Percentiles rank a stretch among this genome's conserved stretches.
These are phyloP conservation scores for Nomada hirtipes DNA, from an alignment of 2,888 invertebrate genomes.

Conservation along the genomic window DNA sequence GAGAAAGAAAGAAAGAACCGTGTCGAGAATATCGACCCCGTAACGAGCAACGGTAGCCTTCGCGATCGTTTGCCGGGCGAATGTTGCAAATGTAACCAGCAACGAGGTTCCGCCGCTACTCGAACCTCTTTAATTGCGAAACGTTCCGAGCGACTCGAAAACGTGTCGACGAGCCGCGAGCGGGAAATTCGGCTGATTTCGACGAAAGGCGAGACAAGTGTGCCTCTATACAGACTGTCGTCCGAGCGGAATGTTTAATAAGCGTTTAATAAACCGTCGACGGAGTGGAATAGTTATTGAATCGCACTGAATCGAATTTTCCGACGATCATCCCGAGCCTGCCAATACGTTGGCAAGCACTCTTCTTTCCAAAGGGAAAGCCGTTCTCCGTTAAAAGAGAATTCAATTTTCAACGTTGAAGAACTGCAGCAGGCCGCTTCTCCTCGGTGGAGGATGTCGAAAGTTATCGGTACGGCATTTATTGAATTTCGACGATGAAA, in stretches of 20 bases:
- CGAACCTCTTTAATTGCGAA: background rate
- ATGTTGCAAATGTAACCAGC: constrained; percentile 7
- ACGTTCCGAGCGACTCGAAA: constrained; percentile 2
- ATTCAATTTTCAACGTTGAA: constrained; percentile 54
- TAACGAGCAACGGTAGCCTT: constrained; percentile 15
- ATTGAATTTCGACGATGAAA: constrained; percentile 41
- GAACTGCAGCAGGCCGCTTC: constrained; percentile 36
- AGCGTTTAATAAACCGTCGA: too few species aligned
- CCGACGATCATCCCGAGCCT: background rate
- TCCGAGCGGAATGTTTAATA: too few species aligned
- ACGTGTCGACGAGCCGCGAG: background rate
- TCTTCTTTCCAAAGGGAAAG: background rate
- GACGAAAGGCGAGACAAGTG: background rate
- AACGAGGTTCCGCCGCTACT: background rate
- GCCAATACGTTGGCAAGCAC: background rate
- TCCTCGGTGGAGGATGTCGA: constrained; percentile 4
- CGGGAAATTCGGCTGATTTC: background rate
- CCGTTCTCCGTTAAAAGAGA: constrained; percentile 13
- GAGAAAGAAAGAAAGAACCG: background rate
- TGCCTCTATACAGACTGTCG: too few species aligned
- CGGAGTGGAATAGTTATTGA: background rate
- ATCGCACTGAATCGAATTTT: constrained; percentile 4
- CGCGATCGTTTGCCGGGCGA: constrained; percentile 5
- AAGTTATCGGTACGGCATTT: constrained; percentile 37
- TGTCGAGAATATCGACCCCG: constrained; percentile 26